phyloP scores from a whole-genome alignment of 2,113 vertebrate species.

The Chiloscyllium plagiosum region DNA sequence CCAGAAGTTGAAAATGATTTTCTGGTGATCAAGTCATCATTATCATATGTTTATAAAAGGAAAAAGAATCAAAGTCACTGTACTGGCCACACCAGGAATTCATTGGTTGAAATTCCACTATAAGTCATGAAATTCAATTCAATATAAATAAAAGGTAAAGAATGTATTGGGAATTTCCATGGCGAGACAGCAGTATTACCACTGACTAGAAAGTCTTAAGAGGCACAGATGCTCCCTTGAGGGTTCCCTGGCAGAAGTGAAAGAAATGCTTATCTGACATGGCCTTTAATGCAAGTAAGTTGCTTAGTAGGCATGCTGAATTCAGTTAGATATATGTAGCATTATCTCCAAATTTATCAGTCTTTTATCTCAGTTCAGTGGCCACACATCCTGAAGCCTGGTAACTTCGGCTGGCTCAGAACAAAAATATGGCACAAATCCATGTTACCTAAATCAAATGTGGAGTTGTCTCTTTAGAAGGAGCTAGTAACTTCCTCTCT shows the following conservation, averaged over 20 bases:
- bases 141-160: background rate
- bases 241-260: background rate
- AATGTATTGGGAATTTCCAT: background rate
- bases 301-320: too few species aligned
- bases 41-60: background rate
- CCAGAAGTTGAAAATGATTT: background rate
- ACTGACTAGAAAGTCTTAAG: background rate
- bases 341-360: too few species aligned
- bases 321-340: too few species aligned
- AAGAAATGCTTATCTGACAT: background rate
- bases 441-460: background rate
- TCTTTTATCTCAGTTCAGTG: too few species aligned
- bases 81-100: background rate
- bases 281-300: background rate
- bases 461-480: background rate
- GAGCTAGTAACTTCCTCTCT: background rate
- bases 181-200: background rate
- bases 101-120: background rate
- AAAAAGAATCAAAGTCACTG: background rate
- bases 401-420: background rate
- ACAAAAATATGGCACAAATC: background rate
- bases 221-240: background rate
- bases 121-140: background rate
- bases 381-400: background rate
- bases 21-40: background rate